A percentile compares a stretch with the other conserved stretches of the same genome.
phyloP scores from a whole-genome alignment of 2,113 vertebrate genomes.

The Rhynchopsitta pachyrhyncha region DNA sequence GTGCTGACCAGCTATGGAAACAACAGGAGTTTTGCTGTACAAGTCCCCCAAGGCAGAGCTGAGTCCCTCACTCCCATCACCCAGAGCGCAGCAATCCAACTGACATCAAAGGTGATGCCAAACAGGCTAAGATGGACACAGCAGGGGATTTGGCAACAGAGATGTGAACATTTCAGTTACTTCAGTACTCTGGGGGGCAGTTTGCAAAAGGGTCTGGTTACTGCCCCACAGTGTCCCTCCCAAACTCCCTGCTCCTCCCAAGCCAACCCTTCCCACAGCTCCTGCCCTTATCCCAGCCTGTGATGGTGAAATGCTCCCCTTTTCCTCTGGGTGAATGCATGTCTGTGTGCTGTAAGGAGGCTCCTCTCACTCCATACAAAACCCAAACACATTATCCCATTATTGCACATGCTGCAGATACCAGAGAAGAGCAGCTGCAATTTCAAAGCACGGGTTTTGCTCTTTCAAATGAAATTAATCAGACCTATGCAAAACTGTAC shows the following conservation, averaged over 20 bases:
- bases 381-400: not conserved
- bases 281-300: not conserved
- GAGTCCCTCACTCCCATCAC: not conserved
- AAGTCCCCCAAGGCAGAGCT: not conserved
- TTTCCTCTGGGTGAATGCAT: not conserved
- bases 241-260: not conserved
- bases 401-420: not conserved
- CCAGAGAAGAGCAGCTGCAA: not conserved
- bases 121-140: not conserved
- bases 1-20: not conserved
- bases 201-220: not conserved
- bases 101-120: not conserved
- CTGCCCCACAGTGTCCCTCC: not conserved
- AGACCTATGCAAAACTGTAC: not conserved
- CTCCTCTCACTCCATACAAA: not conserved
- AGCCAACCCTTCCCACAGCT: not conserved
- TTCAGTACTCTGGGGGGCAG: not conserved
- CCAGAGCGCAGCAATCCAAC: not conserved
- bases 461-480: not conserved
- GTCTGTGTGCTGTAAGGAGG: not conserved
- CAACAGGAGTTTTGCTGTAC: not conserved
- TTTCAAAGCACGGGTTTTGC: not conserved
- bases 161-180: not conserved
- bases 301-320: not conserved
- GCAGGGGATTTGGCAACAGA: not conserved